These are phyloP conservation scores for Gryllus longicercus DNA, from an alignment of 2,888 invertebrate species.

Conservation along the genomic window DNA sequence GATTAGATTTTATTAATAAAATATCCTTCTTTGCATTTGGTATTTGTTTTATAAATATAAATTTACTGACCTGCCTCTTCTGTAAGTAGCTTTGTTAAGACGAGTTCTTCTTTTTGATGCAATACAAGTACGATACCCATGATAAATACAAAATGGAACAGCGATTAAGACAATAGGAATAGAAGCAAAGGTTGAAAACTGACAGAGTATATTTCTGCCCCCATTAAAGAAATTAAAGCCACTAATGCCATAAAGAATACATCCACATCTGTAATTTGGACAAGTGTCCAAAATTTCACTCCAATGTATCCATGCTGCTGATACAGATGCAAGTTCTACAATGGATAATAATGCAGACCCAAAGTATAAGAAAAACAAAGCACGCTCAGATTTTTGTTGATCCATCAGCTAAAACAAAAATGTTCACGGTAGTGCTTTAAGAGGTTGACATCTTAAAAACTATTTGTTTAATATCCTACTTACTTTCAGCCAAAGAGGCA, in stretches of 20 bases:
- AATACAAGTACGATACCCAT: constrained; percentile 47
- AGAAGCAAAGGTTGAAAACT: constrained; percentile 41
- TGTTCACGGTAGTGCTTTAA: no score
- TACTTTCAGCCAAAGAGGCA: no score
- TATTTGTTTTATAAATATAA: constrained; percentile 11
- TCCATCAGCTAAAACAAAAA: neutral
- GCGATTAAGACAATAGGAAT: constrained; percentile 43
- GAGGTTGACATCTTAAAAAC: no score
- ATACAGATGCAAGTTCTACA: neutral
- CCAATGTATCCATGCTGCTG: constrained; percentile 33
- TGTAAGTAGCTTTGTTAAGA: constrained; percentile 22
- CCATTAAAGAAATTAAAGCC: constrained; percentile 47
- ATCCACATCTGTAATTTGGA: constrained; percentile 44
- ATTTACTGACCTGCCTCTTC: constrained; percentile 5
- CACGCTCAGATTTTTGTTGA: neutral
- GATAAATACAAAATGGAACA: constrained; percentile 43
- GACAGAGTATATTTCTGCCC: constrained; percentile 46
- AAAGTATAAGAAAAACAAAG: neutral
- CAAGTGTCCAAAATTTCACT: constrained; percentile 34
- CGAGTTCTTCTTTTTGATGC: constrained; percentile 38
- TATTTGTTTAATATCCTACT: no score
- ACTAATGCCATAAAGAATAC: constrained; percentile 46
- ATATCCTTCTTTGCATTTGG: neutral
- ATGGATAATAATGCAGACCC: neutral
- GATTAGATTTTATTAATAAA: no score